phyloP scores from a whole-genome alignment of 2,888 invertebrate species.

The Cerastoderma edule region DNA sequence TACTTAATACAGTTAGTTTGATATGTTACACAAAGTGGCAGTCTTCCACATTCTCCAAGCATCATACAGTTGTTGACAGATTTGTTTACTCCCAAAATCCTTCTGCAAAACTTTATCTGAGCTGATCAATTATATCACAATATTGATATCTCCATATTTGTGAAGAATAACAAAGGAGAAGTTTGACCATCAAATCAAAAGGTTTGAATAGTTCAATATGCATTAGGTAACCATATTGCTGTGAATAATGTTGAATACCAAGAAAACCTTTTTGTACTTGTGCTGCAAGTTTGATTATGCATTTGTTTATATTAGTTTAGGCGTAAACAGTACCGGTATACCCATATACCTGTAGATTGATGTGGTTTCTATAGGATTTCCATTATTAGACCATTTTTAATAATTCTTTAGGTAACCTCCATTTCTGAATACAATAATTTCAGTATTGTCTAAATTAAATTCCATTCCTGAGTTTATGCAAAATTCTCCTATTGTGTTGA shows the following conservation, averaged over 20 bases:
- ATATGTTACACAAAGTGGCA: too few relatives aligned
- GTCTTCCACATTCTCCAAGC: conserved; percentile 9
- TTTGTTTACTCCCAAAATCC: not conserved
- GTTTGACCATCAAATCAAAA: conserved; percentile 11
- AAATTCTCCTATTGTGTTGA: conserved; percentile 14
- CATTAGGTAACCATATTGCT: conserved; percentile 3
- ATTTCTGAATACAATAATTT: conserved; percentile 19
- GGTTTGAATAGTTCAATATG: conserved; percentile 9
- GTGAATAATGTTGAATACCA: not conserved
- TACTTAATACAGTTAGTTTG: too few relatives aligned
- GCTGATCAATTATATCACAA: not conserved
- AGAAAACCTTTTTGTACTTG: conserved; percentile 14
- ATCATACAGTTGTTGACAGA: conserved; percentile 6
- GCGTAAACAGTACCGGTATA: conserved; percentile 13
- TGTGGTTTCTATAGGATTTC: not conserved
- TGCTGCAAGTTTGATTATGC: conserved; percentile 4
- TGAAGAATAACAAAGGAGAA: conserved; percentile 13
- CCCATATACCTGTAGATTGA: conserved; percentile 21
- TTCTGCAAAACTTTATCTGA: not conserved
- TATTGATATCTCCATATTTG: conserved; percentile 18
- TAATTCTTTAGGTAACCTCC: conserved; percentile 9
- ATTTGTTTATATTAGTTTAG: not conserved
- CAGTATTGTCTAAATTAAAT: conserved; percentile 4
- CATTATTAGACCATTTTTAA: conserved; percentile 11
- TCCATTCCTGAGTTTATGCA: conserved; percentile 18